Evolutionary conservation across 2,888 invertebrate genomes (phyloP), one percentile per base, ranked within the genome.

Genomic region (Zaprionus obscuricornis): DNA sequence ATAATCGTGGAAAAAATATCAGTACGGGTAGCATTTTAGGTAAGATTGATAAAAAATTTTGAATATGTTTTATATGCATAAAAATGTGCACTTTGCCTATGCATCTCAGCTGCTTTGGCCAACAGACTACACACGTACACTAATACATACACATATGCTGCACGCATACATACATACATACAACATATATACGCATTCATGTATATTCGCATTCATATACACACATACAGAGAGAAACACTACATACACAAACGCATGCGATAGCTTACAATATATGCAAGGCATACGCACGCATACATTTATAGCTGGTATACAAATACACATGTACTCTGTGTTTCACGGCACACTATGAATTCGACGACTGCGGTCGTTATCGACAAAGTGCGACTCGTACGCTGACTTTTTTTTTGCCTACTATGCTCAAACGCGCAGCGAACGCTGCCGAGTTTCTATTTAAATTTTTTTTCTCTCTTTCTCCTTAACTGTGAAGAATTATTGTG

Each of bases 51-150:
- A n/a, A n/a, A 5, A 14, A 24, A 31, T 20, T 43, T 55, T 2
- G 6, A 40, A 31, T 50, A 26, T 47, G 18, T 36, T 56, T 39
- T 57, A 49, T 47, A 43, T 40, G 57, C 47, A 54, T 42, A 26
- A 22, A 63, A 58, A 45, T 46, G 52, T 67, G 75, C 72, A 65
- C 50, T 67, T 67, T 66, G 66, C 52, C 34, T 59, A 51, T 63
- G 71, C 72, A 71, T 69, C 77, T 82, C 81, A 81, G 84, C 86
- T 85, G 81, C 84, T 81, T 77, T 68, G 62, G 62, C 71, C 66
- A 66, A 50, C 57, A 49, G 39, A 20, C 50, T n/a, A 40, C 40
- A 39, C 54, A 62, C 47, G 8, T 8, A 8, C 7, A 11, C 13
- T 4, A 4, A 46, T 31, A 29, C 50, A 52, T 17, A 34, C 51